Evolutionary conservation across 2,113 vertebrate genomes (phyloP).

Genomic region (Condylura cristata): DNA sequence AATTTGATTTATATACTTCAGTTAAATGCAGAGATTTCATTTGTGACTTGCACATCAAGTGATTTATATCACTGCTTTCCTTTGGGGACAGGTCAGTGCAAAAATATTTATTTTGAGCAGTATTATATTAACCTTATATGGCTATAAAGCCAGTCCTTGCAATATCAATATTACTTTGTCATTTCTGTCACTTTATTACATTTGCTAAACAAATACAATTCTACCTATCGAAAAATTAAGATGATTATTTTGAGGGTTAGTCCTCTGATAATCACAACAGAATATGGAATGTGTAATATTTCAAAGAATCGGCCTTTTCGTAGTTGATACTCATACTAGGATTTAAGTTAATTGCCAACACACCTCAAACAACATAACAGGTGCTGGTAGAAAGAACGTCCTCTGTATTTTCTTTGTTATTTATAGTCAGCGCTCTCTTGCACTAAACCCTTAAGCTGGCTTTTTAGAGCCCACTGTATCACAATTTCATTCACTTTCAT

Average conservation of each 20-base stretch:
- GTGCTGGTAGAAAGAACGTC: slow-evolving; percentile 35
- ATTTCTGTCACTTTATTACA: slow-evolving; percentile 50
- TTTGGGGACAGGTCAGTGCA: neutral
- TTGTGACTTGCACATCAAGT: slow-evolving; percentile 41
- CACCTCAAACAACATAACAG: slow-evolving; percentile 67
- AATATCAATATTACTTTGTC: neutral
- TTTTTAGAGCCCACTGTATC: slow-evolving; percentile 79
- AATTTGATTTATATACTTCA: slow-evolving; percentile 11
- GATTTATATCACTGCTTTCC: slow-evolving; percentile 15
- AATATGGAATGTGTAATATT: slow-evolving; percentile 30
- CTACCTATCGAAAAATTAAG: neutral
- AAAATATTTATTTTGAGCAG: slow-evolving; percentile 21
- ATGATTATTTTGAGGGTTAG: neutral
- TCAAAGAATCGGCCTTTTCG: slow-evolving; percentile 64
- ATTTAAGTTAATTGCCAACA: slow-evolving; percentile 51
- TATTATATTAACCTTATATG: neutral
- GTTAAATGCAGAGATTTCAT: slow-evolving; percentile 52
- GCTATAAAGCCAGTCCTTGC: neutral
- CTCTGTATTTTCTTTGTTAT: slow-evolving; percentile 73
- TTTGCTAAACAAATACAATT: slow-evolving; percentile 44
- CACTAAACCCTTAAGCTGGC: slow-evolving; percentile 76
- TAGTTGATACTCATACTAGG: slow-evolving; percentile 26
- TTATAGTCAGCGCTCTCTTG: slow-evolving; percentile 72
- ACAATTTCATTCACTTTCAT: slow-evolving; percentile 83
- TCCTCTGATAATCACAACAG: slow-evolving; percentile 60